Percentiles rank a stretch among this genome's conserved stretches.
Conservation (phyloP, 1,140 invertebrate genomes). For the Acromyrmex heyeri region DNA sequence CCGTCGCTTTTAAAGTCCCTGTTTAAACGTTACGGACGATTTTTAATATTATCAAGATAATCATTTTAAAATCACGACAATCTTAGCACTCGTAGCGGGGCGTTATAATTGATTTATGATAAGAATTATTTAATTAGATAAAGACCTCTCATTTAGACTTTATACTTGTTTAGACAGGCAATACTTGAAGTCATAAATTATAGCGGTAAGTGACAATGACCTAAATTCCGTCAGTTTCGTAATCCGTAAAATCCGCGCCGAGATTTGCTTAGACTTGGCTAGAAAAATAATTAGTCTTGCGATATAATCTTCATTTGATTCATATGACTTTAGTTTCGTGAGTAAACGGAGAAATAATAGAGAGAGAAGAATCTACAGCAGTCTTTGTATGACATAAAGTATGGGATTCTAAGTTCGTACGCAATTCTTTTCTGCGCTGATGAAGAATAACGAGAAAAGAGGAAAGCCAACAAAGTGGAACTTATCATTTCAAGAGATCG, state of each 20-base stretch:
- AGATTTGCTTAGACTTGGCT: not conserved
- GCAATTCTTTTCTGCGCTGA: not conserved
- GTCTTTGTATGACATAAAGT: not conserved
- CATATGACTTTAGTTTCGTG: not conserved
- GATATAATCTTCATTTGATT: not conserved
- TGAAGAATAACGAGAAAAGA: not conserved
- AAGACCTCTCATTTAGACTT: not conserved
- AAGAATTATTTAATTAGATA: not conserved
- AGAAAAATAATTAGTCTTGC: not conserved
- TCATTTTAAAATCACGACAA: not conserved
- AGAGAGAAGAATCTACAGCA: not conserved
- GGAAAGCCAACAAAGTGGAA: not conserved
- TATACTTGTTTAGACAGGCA: not conserved
- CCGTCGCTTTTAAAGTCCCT: not conserved
- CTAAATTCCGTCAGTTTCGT: not conserved
- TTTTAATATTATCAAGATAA: not conserved
- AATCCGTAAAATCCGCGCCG: not conserved
- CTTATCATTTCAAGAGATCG: slow-evolving; percentile 17
- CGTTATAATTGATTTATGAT: not conserved
- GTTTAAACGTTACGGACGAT: not conserved
- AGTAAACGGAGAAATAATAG: too few relatives aligned
- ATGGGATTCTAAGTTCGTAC: not conserved
- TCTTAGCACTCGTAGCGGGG: not conserved
- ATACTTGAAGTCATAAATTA: not conserved
- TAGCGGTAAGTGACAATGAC: not conserved